These are phyloP conservation scores for Nomada fucata DNA, from an alignment of 2,888 invertebrate genomes.

Conservation along the genomic window DNA sequence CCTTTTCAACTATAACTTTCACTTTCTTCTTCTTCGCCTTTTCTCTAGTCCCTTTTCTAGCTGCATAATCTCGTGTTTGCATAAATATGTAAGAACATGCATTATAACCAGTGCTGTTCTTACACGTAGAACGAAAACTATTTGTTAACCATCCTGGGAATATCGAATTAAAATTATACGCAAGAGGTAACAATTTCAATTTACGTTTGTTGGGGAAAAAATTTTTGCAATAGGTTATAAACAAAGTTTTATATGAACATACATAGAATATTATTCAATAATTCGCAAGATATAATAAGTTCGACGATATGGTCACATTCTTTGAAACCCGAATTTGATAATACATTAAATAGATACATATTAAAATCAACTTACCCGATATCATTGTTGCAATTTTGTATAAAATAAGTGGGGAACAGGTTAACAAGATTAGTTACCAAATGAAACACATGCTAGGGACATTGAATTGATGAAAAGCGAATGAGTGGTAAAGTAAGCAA, in stretches of 20 bases:
- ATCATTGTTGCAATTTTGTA: slow-evolving; percentile 20
- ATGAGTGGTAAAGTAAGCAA: no score
- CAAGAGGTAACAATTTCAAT: neutral
- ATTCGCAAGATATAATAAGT: neutral
- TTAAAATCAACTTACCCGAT: slow-evolving; percentile 30
- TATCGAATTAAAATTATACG: neutral
- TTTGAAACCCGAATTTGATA: neutral
- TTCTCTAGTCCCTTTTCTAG: slow-evolving; percentile 93
- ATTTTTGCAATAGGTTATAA: slow-evolving; percentile 19
- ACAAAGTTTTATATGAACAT: neutral
- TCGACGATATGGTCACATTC: neutral
- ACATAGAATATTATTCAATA: neutral
- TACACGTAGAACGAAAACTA: slow-evolving; percentile 43
- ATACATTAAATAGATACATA: neutral
- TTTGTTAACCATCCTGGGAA: slow-evolving; percentile 60
- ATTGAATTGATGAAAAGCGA: neutral
- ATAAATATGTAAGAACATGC: slow-evolving; percentile 59
- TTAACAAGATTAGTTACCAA: slow-evolving; percentile 17
- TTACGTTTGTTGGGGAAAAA: neutral
- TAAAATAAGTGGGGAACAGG: neutral
- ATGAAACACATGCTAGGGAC: slow-evolving; percentile 31
- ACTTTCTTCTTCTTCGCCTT: slow-evolving; percentile 89
- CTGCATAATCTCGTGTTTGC: slow-evolving; percentile 87
- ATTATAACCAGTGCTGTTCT: slow-evolving; percentile 35
- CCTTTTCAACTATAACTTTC: slow-evolving; percentile 89